A percentile compares a stretch with the other conserved stretches of the same genome.
Evolutionary conservation across 2,797 vertebrate species (phyloP).

Genomic region (Zenarchopterus dispar): DNA sequence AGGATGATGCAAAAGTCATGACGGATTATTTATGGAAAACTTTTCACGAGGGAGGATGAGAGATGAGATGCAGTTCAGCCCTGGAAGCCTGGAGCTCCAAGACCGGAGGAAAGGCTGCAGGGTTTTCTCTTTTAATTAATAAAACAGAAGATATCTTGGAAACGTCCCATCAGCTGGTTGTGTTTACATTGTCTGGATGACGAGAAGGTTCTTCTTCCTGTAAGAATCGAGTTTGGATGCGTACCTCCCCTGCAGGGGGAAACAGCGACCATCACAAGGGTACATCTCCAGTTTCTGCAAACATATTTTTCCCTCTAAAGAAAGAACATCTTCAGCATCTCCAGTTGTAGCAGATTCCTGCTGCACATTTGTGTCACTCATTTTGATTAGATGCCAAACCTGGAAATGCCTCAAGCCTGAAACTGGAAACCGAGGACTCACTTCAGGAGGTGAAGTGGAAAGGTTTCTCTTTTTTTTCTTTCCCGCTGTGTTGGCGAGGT

Average conservation of each 20-base stretch:
- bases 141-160: neutral
- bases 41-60: constrained; percentile 20
- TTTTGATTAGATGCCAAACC: constrained; percentile 31
- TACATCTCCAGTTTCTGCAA: neutral
- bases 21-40: constrained; percentile 32
- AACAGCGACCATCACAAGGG: neutral
- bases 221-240: neutral
- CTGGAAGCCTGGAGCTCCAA: neutral
- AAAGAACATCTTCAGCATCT: neutral
- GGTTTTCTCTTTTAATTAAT: constrained; percentile 8
- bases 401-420: constrained; percentile 26
- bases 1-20: neutral
- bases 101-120: neutral
- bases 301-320: neutral
- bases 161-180: neutral
- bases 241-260: neutral
- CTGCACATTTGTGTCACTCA: constrained; percentile 23
- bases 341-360: constrained; percentile 2
- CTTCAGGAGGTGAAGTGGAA: neutral
- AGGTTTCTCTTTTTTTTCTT: neutral
- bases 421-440: constrained; percentile 8
- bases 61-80: constrained; percentile 50
- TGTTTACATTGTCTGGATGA: neutral
- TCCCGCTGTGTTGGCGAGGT: no score
- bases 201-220: neutral